Base-by-base conservation (phyloP, 1,140 invertebrate species). In the Asobara japonica region DNA sequence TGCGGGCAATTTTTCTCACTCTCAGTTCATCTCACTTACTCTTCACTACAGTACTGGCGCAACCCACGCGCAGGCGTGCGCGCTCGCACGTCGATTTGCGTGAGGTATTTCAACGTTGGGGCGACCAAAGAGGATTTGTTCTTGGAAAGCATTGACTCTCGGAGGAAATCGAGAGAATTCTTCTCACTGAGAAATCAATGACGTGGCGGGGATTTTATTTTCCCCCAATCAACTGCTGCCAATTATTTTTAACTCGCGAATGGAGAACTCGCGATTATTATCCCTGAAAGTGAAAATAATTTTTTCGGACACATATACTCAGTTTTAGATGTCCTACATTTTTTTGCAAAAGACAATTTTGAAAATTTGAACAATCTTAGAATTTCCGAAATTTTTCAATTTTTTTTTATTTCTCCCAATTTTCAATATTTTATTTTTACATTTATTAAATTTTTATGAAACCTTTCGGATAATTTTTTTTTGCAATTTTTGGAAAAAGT, bases 61-160 rank as follows among this genome's bases (percentile, higher is more conserved):
- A 56, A 11, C 51, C 51, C 51, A 56, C 51, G 51, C 51, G 51
- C 51, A 56, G 22, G 18, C 51, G 51, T 56, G 51, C 22, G 51
- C 51, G 22, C 22, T 56, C 51, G 51, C 51, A 56, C 51, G 51
- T 56, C 51, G 22, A 56, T 56, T 56, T 56, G 51, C 51, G 51
- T 56, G 51, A 56, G 51, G 51, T 25, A 56, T 56, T 36, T 56
- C 51, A 56, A 13, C 51, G 22, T 18, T 25, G 18, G 51, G 13
- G 51, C 11, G 51, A 56, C 20, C 22, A 18, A 56, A 56, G 22
- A 56, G 51, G 51, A 56, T 56, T 56, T 56, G 51, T 56, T 56
- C 51, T 56, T 10, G 51, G 51, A 56, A 56, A 56, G 20, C 51
- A 56, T 56, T 22, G 22, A 11, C 18, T 25, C 22, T 22, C 51